Evolutionary conservation across 2,888 invertebrate species (phyloP), one percentile per base, ranked within the genome.

Genomic region (Plebejus argus): DNA sequence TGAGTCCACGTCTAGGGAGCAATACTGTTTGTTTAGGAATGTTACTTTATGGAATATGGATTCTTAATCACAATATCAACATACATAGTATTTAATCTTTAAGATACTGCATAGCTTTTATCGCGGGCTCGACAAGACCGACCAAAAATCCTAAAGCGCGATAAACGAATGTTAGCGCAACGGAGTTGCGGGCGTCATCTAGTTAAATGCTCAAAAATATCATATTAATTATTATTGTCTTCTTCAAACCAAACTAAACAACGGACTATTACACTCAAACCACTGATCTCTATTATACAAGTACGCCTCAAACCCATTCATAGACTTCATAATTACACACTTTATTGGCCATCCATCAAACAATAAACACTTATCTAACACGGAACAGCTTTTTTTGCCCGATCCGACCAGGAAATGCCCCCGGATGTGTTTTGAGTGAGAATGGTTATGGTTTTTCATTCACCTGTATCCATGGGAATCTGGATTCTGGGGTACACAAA

Each of bases 401-500:
- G 20, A 33, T 28, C 45, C 85, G 86, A 91, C 89, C 92, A 91
- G 93, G 93, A 93, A 92, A 91, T 84, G 84, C 84, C 81, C 86
- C 90, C 91, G 92, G 92, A 92, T 90, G 89, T 84, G 81, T 81
- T 81, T 81, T 82, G 86, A 86, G 84, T 86, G 84, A 85, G 87
- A 88, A 86, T 84, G 53, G 53, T 53, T 53, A 83, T 83, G 83
- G 87, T 92, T 91, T 91, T 91, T 91, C 90, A 85, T 81, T 79
- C 92, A 92, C 92, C 92, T 92, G 92, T 92, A 87, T 86, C 85
- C 86, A 86, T 92, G 91, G 87, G 92, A 91, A 91, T 83, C 79
- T 82, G 79, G n/a, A n/a, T n/a, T n/a, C n/a, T n/a, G 28, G 82
- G 88, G 87, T 89, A 87, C 81, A 84, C 83, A 84, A 86, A 87